Evolutionary conservation across 2,113 vertebrate species (phyloP).

Genomic region (Gopherus evgoodei): DNA sequence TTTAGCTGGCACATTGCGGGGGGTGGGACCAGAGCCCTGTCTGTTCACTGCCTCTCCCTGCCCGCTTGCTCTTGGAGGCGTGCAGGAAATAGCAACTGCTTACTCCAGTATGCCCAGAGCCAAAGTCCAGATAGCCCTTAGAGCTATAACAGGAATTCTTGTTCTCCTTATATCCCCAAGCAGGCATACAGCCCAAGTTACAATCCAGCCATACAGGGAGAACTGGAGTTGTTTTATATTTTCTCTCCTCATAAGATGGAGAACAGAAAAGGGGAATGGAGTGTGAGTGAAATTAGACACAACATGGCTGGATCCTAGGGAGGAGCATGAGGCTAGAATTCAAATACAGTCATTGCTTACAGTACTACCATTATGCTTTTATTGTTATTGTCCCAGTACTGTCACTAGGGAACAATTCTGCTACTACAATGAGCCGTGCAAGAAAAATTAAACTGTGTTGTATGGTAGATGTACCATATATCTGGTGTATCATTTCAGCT

Average conservation of each 20-base stretch:
- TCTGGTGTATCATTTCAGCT: constrained; percentile 74
- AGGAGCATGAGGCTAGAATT: constrained; percentile 18
- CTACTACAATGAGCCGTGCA: constrained; percentile 5
- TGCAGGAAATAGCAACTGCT: not conserved
- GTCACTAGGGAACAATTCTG: constrained; percentile 41
- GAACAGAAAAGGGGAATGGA: not conserved
- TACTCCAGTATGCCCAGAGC: not conserved
- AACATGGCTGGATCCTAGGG: not conserved
- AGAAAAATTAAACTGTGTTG: constrained; percentile 29
- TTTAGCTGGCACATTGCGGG: not conserved
- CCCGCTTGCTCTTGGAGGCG: not conserved
- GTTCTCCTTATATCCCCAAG: not conserved
- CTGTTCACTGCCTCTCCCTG: not conserved
- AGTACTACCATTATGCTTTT: constrained; percentile 55
- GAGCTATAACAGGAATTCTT: constrained; percentile 11
- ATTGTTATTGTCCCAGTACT: constrained; percentile 33
- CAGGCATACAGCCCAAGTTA: not conserved
- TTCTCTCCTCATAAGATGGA: not conserved
- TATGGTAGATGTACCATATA: constrained; percentile 2
- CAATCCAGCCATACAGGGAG: not conserved
- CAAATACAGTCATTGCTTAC: constrained; percentile 21
- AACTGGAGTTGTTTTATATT: constrained; percentile 31
- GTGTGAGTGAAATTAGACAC: not conserved
- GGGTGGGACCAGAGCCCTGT: not conserved
- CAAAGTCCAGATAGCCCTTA: not conserved